Conservation (phyloP, 2,888 invertebrate genomes). For the Serripes groenlandicus region DNA sequence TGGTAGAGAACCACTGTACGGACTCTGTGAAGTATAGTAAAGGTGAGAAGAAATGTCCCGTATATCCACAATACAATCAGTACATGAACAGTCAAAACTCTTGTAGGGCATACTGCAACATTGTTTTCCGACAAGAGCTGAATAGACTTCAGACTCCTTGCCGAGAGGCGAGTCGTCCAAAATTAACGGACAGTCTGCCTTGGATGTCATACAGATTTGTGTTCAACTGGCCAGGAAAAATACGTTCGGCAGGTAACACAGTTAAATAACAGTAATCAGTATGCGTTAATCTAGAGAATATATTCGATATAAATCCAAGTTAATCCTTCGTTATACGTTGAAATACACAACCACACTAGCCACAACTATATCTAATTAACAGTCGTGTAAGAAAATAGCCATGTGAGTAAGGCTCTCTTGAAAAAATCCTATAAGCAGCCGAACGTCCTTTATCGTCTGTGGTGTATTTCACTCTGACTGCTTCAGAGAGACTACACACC, state of each 20-base stretch:
- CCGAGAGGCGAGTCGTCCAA: conserved; percentile 12
- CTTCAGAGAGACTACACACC: conserved; percentile 38
- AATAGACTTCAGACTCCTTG: conserved; percentile 5
- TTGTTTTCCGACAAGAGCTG: conserved; percentile 10
- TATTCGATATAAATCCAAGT: not conserved
- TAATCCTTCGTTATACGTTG: not conserved
- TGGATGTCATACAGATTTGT: conserved; percentile 11
- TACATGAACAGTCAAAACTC: conserved; percentile 41
- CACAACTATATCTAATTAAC: too few species aligned
- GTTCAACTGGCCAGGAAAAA: too few species aligned
- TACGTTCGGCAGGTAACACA: too few species aligned
- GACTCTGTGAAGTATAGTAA: conserved; percentile 72
- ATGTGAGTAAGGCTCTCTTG: not conserved
- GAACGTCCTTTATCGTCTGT: conserved; percentile 35
- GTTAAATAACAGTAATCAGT: not conserved
- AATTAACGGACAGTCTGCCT: not conserved
- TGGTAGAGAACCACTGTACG: conserved; percentile 77
- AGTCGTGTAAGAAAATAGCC: too few species aligned
- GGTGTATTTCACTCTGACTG: conserved; percentile 51
- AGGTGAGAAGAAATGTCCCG: conserved; percentile 3
- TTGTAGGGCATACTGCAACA: conserved; percentile 56
- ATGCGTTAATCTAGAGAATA: not conserved
- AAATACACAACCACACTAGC: not conserved
- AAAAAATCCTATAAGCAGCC: not conserved
- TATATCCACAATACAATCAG: conserved; percentile 30